Conservation (phyloP, 2,888 invertebrate genomes). For the Calameuta idolon region DNA sequence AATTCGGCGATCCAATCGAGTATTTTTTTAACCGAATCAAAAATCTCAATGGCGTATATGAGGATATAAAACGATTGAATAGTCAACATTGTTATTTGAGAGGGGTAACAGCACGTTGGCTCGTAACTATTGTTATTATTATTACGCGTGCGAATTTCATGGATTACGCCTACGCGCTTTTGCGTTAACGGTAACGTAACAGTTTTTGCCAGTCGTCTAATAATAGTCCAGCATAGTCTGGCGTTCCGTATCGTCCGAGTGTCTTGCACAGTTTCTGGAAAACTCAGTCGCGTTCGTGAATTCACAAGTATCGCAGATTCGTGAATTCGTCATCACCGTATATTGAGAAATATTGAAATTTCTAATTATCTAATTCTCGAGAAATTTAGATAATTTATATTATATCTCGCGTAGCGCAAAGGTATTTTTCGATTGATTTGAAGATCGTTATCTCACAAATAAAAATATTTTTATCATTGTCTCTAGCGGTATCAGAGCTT, state of each 20-base stretch:
- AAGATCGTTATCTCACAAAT: not conserved
- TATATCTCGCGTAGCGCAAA: not conserved
- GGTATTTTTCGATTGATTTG: not conserved
- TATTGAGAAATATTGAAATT: not conserved
- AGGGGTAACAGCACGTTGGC: not conserved
- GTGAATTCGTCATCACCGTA: not conserved
- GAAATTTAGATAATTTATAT: not conserved
- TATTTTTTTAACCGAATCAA: not conserved
- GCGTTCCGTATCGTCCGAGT: constrained; percentile 44
- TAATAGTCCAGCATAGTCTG: constrained; percentile 48
- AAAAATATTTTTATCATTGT: not conserved
- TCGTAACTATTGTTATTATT: not conserved
- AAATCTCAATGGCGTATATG: too few species aligned
- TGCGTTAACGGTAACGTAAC: not conserved
- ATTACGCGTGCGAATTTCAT: not conserved
- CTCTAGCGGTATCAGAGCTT: not conserved
- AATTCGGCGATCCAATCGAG: not conserved
- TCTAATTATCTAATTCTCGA: not conserved
- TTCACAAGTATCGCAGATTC: not conserved
- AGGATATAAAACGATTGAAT: not conserved
- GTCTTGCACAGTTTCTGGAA: constrained; percentile 40
- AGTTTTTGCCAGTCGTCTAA: constrained; percentile 53
- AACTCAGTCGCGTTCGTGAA: constrained; percentile 25
- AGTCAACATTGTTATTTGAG: not conserved
- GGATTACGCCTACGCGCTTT: constrained; percentile 19